Base-by-base conservation (phyloP, 2,113 vertebrate species). In the Capra hircus region DNA sequence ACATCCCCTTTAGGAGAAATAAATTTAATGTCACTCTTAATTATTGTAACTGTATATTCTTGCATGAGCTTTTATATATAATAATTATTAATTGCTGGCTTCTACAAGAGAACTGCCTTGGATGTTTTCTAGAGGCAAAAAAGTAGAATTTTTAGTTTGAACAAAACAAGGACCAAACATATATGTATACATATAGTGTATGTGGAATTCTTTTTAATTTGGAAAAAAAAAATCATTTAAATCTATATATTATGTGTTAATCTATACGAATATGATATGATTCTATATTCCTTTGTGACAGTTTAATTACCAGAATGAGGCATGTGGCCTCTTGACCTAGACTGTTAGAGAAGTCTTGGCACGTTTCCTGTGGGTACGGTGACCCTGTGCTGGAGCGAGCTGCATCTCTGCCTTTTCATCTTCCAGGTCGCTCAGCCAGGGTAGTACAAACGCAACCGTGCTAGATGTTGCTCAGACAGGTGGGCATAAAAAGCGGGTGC, bases 401-500 rank as follows among this genome's bases (percentile, higher is more conserved):
- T 94, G 94, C 88, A 45, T 91, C n/a, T 91, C 93, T 97, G 36
- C 97, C 95, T 89, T 83, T 30, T 45, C 90, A 30, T 95, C 30
- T 91, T 98, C 28, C 98, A 99, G 99, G 97, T 99, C 99, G 27
- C 99, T 99, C 80, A 99, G 99, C 98, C 99, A 99, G 99, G 99
- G 99, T 90, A 99, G 99, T 92, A 99, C 99, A 9, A 99, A 99
- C 2, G 98, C 99, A 23, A 98, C 99, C 0, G 99, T 99, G 97
- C 99, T 99, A 40, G 99, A 99, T 87, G 99, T 99, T 13, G 99
- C 99, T 2, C 99, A 99, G 99, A 98, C 99, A 0, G 99, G 99
- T 14, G 99, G 99, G 7, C 99, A 99, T 98, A 99, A 99, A 98
- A 99, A 99, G 99, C 99, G 99, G 13, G 99, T 99, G 48, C 99